These are phyloP conservation scores for Troides oblongomaculatus DNA, from an alignment of 2,888 invertebrate genomes.

Conservation along the genomic window DNA sequence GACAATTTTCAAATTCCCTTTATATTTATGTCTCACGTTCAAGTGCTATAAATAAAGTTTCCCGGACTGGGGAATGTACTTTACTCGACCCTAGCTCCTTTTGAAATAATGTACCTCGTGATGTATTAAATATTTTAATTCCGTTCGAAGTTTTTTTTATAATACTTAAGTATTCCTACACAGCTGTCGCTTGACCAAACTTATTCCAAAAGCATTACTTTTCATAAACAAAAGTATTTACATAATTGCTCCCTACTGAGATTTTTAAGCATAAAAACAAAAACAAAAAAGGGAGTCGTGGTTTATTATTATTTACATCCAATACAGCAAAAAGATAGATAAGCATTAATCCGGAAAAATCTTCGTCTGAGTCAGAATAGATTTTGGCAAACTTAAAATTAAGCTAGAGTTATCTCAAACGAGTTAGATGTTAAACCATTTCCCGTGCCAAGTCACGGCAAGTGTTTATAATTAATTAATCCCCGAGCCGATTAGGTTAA, in stretches of 20 bases:
- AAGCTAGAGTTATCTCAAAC: background rate
- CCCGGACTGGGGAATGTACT: background rate
- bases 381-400: background rate
- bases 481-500: constrained; percentile 6
- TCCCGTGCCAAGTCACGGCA: constrained; percentile 3
- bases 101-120: background rate
- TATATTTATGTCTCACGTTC: constrained; percentile 11
- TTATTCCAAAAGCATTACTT: background rate
- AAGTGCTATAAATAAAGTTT: constrained; percentile 11
- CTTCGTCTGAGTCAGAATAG: background rate
- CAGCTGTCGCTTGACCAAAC: background rate
- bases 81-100: background rate
- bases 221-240: background rate
- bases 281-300: background rate
- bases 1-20: constrained; percentile 2
- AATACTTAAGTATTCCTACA: background rate
- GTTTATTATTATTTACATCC: background rate
- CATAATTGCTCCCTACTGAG: background rate
- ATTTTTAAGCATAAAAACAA: background rate
- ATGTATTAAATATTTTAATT: constrained; percentile 3
- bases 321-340: background rate
- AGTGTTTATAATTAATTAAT: constrained; percentile 19
- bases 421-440: constrained; percentile 6
- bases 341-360: too few species aligned
- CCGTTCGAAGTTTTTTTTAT: background rate